Evolutionary conservation across 2,113 vertebrate genomes (phyloP).

Genomic region (Glareola pratincola): DNA sequence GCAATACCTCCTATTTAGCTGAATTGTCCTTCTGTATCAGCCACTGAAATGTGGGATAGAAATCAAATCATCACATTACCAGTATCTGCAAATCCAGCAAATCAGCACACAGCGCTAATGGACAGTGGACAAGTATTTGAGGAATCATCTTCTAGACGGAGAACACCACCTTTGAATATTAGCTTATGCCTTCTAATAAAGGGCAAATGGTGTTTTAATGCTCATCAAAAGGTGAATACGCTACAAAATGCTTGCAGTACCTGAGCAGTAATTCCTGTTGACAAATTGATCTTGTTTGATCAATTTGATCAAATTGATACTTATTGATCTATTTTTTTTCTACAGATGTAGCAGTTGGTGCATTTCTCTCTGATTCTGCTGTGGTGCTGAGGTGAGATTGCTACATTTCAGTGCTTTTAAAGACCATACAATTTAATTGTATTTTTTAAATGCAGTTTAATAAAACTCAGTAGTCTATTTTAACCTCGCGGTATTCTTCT

Average conservation of each 20-base stretch:
- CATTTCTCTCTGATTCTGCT: constrained; percentile 89
- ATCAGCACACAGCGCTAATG: background rate
- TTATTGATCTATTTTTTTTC: constrained; percentile 36
- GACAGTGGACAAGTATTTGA: background rate
- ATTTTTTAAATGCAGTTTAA: background rate
- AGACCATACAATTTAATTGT: background rate
- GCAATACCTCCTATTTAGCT: background rate
- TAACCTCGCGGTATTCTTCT: background rate
- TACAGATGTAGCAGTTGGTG: constrained; percentile 92
- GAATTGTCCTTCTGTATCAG: background rate
- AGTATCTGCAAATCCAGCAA: background rate
- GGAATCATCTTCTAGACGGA: background rate
- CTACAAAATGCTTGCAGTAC: background rate
- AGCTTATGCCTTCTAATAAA: background rate
- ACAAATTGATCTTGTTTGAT: too few relatives aligned
- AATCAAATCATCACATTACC: background rate
- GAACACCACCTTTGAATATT: background rate
- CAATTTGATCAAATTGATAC: too few relatives aligned
- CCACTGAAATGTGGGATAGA: background rate
- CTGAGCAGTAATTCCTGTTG: constrained; percentile 38
- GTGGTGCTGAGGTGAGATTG: constrained; percentile 87
- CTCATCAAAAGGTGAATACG: constrained; percentile 3
- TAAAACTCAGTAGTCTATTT: background rate
- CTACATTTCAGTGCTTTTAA: background rate
- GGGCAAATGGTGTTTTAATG: constrained; percentile 26